Conservation (phyloP, 2,797 vertebrate genomes). For the Poecilia gillii region DNA sequence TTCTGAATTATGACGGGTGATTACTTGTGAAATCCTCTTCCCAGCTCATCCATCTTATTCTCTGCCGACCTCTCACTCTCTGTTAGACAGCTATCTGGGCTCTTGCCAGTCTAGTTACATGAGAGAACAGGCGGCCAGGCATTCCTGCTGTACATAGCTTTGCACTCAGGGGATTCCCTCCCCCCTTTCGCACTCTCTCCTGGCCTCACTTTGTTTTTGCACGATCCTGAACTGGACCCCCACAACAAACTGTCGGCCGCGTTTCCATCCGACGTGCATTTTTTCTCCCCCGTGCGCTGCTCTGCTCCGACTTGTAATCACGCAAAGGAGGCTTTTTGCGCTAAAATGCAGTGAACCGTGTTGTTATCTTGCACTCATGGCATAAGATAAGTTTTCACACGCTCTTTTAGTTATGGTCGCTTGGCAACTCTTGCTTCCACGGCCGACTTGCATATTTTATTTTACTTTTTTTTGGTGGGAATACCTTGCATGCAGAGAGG, state of each 20-base stretch:
- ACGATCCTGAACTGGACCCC: slow-evolving; percentile 32
- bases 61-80: slow-evolving; percentile 13
- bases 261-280: slow-evolving; percentile 13
- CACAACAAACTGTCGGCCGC: slow-evolving; percentile 27
- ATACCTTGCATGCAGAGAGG: slow-evolving; percentile 19
- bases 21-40: slow-evolving; percentile 34
- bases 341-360: slow-evolving; percentile 22
- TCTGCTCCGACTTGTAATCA: slow-evolving; percentile 25
- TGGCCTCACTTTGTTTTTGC: slow-evolving; percentile 46
- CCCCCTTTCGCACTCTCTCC: slow-evolving; percentile 36
- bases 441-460: slow-evolving; percentile 22
- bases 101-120: slow-evolving; percentile 73
- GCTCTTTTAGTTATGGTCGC: slow-evolving; percentile 24
- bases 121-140: slow-evolving; percentile 70
- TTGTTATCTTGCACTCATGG: slow-evolving; percentile 26
- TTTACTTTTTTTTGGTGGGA: slow-evolving; percentile 4
- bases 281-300: slow-evolving; percentile 2
- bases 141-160: slow-evolving; percentile 72
- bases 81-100: slow-evolving; percentile 64
- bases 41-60: slow-evolving; percentile 46
- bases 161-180: slow-evolving; percentile 73
- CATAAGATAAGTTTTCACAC: slow-evolving; percentile 32
- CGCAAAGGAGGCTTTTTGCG: slow-evolving; percentile 20
- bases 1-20: slow-evolving; percentile 36
- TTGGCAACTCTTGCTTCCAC: slow-evolving; percentile 23